Conservation (phyloP, 92 coral and sea anemone genomes). For the Ricordea florida region DNA sequence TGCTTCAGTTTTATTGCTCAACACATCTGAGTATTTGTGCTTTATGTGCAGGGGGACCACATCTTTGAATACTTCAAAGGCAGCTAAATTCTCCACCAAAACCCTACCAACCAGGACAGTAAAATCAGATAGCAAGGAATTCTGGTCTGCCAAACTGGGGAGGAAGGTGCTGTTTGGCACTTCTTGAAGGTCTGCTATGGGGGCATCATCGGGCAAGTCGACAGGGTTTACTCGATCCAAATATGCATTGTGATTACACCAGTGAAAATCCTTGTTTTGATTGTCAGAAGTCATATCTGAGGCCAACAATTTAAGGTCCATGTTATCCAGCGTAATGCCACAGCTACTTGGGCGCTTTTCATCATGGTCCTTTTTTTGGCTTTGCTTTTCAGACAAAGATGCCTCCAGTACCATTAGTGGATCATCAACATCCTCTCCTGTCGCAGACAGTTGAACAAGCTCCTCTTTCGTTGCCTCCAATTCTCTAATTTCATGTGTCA, state of each 20-base stretch:
- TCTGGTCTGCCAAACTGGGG: constrained; percentile 50
- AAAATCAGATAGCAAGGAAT: constrained; percentile 21
- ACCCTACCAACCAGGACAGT: constrained; percentile 49
- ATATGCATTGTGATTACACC: constrained; percentile 59
- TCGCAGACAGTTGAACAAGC: too few relatives aligned
- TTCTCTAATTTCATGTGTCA: too few relatives aligned
- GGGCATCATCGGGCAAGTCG: constrained; percentile 30
- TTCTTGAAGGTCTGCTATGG: constrained; percentile 38
- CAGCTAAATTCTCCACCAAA: constrained; percentile 35
- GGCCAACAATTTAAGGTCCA: constrained; percentile 38
- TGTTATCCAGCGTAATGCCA: constrained; percentile 18
- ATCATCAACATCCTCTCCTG: too few relatives aligned
- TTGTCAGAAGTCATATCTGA: constrained; percentile 67
- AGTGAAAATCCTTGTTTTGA: constrained; percentile 61
- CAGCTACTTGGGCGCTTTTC: neutral
- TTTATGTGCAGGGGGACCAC: constrained; percentile 41
- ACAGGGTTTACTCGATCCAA: constrained; percentile 41
- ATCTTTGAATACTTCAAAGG: constrained; percentile 44
- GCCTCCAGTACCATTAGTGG: too few relatives aligned
- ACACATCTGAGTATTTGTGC: constrained; percentile 33
- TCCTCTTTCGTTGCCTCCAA: too few relatives aligned
- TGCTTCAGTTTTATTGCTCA: too few relatives aligned
- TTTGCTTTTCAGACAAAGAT: too few relatives aligned
- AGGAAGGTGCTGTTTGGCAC: constrained; percentile 46
- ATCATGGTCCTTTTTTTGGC: too few relatives aligned